These are phyloP conservation scores for Drosophila kohkoa DNA, from an alignment of 1,140 invertebrate species.

Conservation along the genomic window DNA sequence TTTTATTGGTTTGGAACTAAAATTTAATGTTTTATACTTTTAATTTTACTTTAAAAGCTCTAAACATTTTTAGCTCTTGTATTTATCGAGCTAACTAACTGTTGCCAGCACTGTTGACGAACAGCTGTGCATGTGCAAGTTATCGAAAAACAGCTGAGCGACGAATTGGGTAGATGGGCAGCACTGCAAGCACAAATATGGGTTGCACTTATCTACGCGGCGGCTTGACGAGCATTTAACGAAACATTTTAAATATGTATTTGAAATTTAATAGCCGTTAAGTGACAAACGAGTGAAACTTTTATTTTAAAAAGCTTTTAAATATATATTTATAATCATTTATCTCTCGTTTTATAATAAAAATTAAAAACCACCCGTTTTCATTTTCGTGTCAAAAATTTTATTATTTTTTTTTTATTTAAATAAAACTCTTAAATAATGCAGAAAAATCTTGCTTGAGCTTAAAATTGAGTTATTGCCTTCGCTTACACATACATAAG, in stretches of 20 bases:
- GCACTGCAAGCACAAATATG: constrained; percentile 9
- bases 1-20: background rate
- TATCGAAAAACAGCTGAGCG: constrained; percentile 5
- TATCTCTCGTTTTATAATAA: background rate
- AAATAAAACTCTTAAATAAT: constrained; percentile 68
- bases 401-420: constrained; percentile 29
- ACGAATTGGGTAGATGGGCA: constrained; percentile 16
- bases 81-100: background rate
- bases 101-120: constrained; percentile 23
- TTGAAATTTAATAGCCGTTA: background rate
- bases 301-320: background rate
- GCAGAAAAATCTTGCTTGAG: constrained; percentile 38
- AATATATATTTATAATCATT: no score
- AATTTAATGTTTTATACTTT: background rate
- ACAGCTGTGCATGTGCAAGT: constrained; percentile 36
- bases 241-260: constrained; percentile 9
- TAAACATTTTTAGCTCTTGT: background rate
- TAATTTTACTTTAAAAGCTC: background rate
- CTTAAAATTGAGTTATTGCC: constrained; percentile 40
- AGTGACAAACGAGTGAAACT: background rate
- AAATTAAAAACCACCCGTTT: background rate
- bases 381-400: background rate
- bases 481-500: constrained; percentile 58
- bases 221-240: constrained; percentile 3
- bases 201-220: background rate